Evolutionary conservation across 2,113 vertebrate species (phyloP), one percentile per base, ranked within the genome.

Genomic region (Eonycteris spelaea): DNA sequence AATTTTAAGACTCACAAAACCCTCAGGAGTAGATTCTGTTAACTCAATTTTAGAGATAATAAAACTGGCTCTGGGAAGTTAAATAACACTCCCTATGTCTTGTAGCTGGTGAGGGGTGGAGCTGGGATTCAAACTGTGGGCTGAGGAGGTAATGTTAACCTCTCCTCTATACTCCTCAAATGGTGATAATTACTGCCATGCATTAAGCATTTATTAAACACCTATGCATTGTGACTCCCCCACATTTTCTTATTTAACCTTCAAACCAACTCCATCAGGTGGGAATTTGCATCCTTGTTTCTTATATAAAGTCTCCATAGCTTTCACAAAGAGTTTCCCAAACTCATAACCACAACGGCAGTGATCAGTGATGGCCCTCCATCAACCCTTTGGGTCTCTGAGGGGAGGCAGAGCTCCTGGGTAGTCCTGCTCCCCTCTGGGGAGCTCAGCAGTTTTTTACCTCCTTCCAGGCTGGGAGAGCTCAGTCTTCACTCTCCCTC

Each of bases 281-380:
- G 22, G 19, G 85, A 70, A 51, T 48, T 22, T 61, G 26, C 10
- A 48, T 7, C 78, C 11, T 4, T 4, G 7, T 38, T 55, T 33
- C 40, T 10, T 6, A 85, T 10, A 14, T 18, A 43, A 71, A 77
- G 30, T 85, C 43, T 71, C 71, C 19, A 0, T 0, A 38, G 83
- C 28, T 73, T 91, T 73, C 33, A 33, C 7, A 18, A 80, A n/a
- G 40, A 0, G 9, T 30, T 22, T 33, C 26, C 4, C 15, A 55
- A 40, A 80, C 10, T 35, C 43, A 9, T 19, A 40, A 24, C 14
- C 57, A 45, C 30, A 28, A 21, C 12, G 3, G 24, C 38, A 7
- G 1, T 7, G 14, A 43, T 10, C 3, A 26, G 16, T 1, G 9
- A 33, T 7, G 11, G 38, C 4, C 5, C 26, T 43, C 5, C 43